These are phyloP conservation scores for Lagopus muta DNA, from an alignment of 2,113 vertebrate genomes.

Conservation along the genomic window DNA sequence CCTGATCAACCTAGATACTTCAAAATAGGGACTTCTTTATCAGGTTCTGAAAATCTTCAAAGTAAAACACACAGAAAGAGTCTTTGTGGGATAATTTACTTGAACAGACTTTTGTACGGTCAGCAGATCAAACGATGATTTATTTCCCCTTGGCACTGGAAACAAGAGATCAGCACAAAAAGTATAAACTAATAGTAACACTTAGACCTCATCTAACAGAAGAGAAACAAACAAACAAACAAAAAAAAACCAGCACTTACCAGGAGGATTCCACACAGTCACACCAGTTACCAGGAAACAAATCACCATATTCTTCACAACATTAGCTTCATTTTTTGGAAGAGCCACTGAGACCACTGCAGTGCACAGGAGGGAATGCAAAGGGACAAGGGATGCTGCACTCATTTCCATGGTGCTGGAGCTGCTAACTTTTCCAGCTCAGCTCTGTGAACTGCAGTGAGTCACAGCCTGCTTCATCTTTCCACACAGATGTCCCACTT, in stretches of 20 bases:
- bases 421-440: background rate
- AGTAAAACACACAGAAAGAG: background rate
- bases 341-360: background rate
- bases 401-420: background rate
- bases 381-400: background rate
- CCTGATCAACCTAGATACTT: background rate
- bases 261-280: background rate
- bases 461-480: background rate
- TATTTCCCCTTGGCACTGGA: background rate
- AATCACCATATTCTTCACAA: background rate
- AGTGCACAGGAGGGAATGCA: background rate
- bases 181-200: background rate
- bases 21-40: background rate
- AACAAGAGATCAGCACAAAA: constrained; percentile 37
- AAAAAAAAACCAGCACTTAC: background rate
- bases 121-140: background rate
- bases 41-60: background rate
- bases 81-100: background rate
- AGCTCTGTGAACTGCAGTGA: background rate
- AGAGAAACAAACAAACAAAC: background rate
- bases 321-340: background rate
- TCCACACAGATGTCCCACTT: background rate
- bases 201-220: background rate
- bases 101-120: background rate
- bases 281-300: background rate